Percentiles rank a stretch among this genome's conserved stretches.
phyloP scores from a whole-genome alignment of 2,888 invertebrate genomes.

The Seira ritae region DNA sequence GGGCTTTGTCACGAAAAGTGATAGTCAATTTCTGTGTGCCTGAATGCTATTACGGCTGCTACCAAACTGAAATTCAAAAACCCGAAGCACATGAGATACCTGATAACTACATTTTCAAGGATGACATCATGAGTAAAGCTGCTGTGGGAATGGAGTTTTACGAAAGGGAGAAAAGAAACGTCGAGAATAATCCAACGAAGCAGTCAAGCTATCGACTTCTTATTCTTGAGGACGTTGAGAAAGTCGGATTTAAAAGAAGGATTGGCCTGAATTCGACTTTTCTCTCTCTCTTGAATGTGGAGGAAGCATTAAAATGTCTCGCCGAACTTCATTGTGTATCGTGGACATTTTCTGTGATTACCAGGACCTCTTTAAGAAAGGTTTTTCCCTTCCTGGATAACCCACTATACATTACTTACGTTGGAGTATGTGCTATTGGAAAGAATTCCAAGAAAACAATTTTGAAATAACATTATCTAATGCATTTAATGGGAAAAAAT shows the following conservation, averaged over 20 bases:
- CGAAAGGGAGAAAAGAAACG: constrained; percentile 16
- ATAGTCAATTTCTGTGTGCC: constrained; percentile 31
- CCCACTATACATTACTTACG: constrained; percentile 36
- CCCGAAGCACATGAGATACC: neutral
- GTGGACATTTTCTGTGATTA: constrained; percentile 46
- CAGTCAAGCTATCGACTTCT: constrained; percentile 48
- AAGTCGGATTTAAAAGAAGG: constrained; percentile 32
- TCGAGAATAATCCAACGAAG: neutral
- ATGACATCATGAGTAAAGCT: constrained; percentile 52
- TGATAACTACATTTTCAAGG: constrained; percentile 30
- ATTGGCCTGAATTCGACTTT: constrained; percentile 38
- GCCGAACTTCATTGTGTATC: constrained; percentile 46
- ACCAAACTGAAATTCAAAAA: constrained; percentile 33
- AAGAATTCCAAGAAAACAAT: neutral
- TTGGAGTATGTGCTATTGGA: neutral
- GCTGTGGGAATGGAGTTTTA: constrained; percentile 38
- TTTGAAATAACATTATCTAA: neutral
- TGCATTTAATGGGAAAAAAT: neutral
- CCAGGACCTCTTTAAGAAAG: constrained; percentile 14
- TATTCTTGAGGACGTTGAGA: constrained; percentile 37
- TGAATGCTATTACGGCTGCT: constrained; percentile 47
- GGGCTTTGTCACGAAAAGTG: neutral
- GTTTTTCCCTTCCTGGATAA: constrained; percentile 49
- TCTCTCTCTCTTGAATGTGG: constrained; percentile 51
- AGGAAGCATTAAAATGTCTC: constrained; percentile 45